Evolutionary conservation across 2,113 vertebrate species (phyloP).

Genomic region (Euleptes europaea): DNA sequence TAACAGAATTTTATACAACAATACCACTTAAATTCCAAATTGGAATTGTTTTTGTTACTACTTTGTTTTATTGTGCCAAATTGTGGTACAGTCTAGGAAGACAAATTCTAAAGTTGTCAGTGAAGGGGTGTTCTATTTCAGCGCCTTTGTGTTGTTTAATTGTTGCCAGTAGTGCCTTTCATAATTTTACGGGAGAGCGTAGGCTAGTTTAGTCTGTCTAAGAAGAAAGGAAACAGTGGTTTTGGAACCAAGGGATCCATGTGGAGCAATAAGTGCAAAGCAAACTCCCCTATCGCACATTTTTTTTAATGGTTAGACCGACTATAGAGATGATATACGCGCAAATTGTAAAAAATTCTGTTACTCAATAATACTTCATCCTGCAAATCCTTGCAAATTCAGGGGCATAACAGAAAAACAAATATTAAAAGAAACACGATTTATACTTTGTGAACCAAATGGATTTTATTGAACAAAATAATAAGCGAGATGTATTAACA

Average conservation of each 20-base stretch:
- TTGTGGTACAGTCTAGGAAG: slow-evolving; percentile 88
- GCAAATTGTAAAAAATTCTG: slow-evolving; percentile 94
- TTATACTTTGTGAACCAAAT: slow-evolving; percentile 81
- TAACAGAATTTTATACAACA: slow-evolving; percentile 96
- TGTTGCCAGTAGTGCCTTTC: slow-evolving; percentile 98
- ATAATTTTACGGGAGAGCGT: slow-evolving; percentile 87
- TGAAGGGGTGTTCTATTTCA: slow-evolving; percentile 73
- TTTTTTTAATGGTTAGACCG: slow-evolving; percentile 76
- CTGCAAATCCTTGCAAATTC: slow-evolving; percentile 80
- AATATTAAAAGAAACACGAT: slow-evolving; percentile 60
- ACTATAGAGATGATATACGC: slow-evolving; percentile 78
- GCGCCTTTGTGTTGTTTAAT: slow-evolving; percentile 81
- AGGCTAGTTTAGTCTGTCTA: slow-evolving; percentile 70
- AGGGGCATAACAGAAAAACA: slow-evolving; percentile 77
- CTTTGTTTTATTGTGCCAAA: slow-evolving; percentile 95
- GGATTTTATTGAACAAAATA: slow-evolving; percentile 75
- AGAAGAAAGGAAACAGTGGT: slow-evolving; percentile 42
- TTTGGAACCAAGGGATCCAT: slow-evolving; percentile 69
- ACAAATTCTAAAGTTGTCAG: slow-evolving; percentile 74
- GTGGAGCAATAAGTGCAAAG: slow-evolving; percentile 87
- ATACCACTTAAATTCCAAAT: slow-evolving; percentile 98
- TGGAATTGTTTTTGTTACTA: slow-evolving; percentile 98
- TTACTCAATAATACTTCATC: slow-evolving; percentile 89
- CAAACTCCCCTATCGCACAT: slow-evolving; percentile 72
- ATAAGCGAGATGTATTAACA: slow-evolving; percentile 68